Base-by-base conservation (phyloP, 1,140 invertebrate genomes). In the Trichonephila inaurata region DNA sequence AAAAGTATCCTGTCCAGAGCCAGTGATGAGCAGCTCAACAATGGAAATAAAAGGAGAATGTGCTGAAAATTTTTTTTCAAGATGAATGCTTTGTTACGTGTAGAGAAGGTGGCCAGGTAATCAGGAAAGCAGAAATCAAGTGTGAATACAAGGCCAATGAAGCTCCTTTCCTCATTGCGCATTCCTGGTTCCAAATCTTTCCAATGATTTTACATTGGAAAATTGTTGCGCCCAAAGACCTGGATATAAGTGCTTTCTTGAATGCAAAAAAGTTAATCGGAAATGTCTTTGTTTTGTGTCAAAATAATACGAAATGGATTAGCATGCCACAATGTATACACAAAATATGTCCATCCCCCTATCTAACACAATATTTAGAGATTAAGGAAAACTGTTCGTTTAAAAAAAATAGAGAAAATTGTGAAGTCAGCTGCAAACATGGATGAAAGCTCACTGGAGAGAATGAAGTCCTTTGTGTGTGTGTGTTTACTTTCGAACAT, bases 301-400 rank as follows among this genome's bases (percentile, higher is more conserved):
- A 44, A 10, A 66, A 40, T 19, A 51, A 51, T 69, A 51, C 62
- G 21, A 69, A 69, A 69, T 89, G 60, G 58, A 44, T 10, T 5
- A 5, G 4, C 8, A 10, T 19, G n/a, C 66, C 66, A 0, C 51
- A 51, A 28, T 77, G 28, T 21, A 10, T 33, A 0, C 44, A 1
- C 44, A 51, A 6, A 2, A 51, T 6, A 66, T 69, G 64, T 69
- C 64, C 64, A 66, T 24, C 21, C n/a, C 64, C 64, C 19, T 10
- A 12, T 24, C 10, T 81, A 0, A 14, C 40, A 0, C 0, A 81
- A n/a, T 16, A 24, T 28, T 90, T 90, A 28, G 18, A 21, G 8
- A 6, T 60, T 8, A 16, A 60, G 62, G 69, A 90, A 60, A 24
- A 86, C 62, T 92, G 91, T 19, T 86, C 62, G 28, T 86, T 62